These are phyloP conservation scores for Ailuropoda melanoleuca DNA, from an alignment of 2,113 vertebrate genomes.

Conservation along the genomic window DNA sequence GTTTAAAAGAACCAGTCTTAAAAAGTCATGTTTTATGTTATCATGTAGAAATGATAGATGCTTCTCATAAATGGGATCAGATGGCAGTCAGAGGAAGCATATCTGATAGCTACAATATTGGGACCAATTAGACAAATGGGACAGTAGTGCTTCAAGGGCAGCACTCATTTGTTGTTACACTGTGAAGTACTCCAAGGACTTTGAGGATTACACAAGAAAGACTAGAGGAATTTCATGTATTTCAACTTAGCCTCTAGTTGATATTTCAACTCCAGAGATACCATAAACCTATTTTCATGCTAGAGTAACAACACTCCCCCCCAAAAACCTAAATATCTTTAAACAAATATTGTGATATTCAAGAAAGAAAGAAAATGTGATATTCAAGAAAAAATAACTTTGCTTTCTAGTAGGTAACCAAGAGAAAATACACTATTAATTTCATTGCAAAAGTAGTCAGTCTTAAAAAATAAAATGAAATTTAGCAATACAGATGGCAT, in stretches of 20 bases:
- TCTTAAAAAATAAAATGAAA: conserved; percentile 73
- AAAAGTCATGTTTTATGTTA: background rate
- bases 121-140: conserved; percentile 52
- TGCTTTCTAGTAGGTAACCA: conserved; percentile 75
- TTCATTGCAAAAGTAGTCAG: conserved; percentile 66
- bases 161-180: conserved; percentile 9
- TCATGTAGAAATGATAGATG: background rate
- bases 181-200: background rate
- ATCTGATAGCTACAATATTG: conserved; percentile 59
- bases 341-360: background rate
- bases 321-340: conserved; percentile 1
- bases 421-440: background rate
- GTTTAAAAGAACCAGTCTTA: background rate
- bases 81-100: background rate
- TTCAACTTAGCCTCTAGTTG: conserved; percentile 23
- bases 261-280: conserved; percentile 2
- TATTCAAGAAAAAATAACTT: conserved; percentile 79
- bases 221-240: background rate
- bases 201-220: background rate
- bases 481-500: conserved; percentile 62
- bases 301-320: background rate
- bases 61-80: background rate
- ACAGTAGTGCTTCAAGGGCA: background rate
- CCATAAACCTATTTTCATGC: background rate
- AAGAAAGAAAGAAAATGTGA: conserved; percentile 12